These are phyloP conservation scores for Dasyprocta punctata DNA, from an alignment of 2,113 vertebrate genomes.

Conservation along the genomic window DNA sequence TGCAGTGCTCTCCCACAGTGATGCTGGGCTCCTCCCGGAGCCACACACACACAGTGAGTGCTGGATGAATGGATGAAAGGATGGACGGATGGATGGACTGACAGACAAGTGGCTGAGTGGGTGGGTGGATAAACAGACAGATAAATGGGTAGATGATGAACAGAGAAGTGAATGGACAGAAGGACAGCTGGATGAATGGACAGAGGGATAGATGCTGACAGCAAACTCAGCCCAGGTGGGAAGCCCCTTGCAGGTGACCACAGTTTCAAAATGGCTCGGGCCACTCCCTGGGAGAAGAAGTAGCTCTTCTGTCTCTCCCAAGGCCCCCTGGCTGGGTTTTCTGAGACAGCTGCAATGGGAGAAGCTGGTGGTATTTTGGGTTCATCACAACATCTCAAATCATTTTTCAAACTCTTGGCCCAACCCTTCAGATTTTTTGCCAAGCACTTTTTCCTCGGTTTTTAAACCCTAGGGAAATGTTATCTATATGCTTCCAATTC, in stretches of 20 bases:
- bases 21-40: neutral
- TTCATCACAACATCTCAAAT: constrained; percentile 66
- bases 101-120: too few relatives aligned
- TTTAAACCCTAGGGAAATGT: constrained; percentile 74
- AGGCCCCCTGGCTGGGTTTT: neutral
- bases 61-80: neutral
- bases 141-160: too few relatives aligned
- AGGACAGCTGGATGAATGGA: too few relatives aligned
- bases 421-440: constrained; percentile 41
- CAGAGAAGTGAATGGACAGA: neutral
- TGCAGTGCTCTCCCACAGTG: neutral
- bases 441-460: constrained; percentile 58
- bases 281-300: neutral
- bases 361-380: constrained; percentile 45
- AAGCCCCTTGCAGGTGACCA: neutral
- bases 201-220: neutral
- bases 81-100: neutral
- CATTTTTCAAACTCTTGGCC: constrained; percentile 73
- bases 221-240: neutral
- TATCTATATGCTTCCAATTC: constrained; percentile 78
- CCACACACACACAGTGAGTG: neutral
- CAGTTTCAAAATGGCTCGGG: neutral
- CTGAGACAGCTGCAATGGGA: neutral
- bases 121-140: too few relatives aligned
- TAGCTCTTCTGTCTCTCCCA: neutral